phyloP scores from a whole-genome alignment of 2,888 invertebrate species.

The Gnatocerus cornutus region DNA sequence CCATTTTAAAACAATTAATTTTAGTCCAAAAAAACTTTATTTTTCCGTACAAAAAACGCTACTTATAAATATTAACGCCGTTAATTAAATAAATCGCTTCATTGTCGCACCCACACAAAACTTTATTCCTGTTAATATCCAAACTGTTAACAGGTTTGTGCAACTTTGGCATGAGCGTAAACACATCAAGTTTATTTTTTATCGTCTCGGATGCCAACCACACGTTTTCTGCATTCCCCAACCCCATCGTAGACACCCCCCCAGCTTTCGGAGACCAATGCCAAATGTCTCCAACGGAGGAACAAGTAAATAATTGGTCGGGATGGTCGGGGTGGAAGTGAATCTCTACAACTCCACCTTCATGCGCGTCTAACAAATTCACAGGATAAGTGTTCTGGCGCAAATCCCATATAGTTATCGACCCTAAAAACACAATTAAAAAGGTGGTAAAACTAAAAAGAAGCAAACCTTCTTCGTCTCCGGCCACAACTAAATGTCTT shows the following conservation, averaged over 20 bases:
- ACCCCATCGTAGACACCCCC: constrained; percentile 29
- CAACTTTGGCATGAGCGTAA: constrained; percentile 82
- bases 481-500: constrained; percentile 86
- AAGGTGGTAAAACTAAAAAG: neutral
- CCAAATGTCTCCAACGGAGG: constrained; percentile 89
- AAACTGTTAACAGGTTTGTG: constrained; percentile 88
- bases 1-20: too few species aligned
- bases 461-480: constrained; percentile 82
- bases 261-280: constrained; percentile 84
- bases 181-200: constrained; percentile 81
- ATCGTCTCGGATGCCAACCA: constrained; percentile 83
- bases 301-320: constrained; percentile 87
- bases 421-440: constrained; percentile 68
- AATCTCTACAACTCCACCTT: constrained; percentile 86
- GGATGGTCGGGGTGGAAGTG: constrained; percentile 91
- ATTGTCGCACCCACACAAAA: constrained; percentile 90
- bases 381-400: constrained; percentile 88
- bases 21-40: too few species aligned
- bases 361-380: constrained; percentile 85
- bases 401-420: constrained; percentile 92
- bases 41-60: too few species aligned
- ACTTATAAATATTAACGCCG: constrained; percentile 71
- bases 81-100: constrained; percentile 90
- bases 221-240: constrained; percentile 66
- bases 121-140: constrained; percentile 82